Conservation (phyloP, 2,888 invertebrate species). For the Volucella zonaria region DNA sequence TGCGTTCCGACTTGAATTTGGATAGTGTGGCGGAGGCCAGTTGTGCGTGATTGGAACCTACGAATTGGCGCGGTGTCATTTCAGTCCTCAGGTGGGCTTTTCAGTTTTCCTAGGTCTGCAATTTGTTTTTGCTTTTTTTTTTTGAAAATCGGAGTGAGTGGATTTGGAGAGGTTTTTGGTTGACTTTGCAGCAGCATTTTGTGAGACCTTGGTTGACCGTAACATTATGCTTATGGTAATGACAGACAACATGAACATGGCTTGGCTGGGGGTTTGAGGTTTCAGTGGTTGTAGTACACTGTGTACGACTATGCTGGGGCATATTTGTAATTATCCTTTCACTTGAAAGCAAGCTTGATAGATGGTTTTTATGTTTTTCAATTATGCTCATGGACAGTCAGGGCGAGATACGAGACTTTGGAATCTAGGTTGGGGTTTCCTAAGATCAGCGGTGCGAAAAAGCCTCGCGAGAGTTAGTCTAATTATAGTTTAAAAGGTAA, state of each 20-base stretch:
- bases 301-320: constrained; percentile 39
- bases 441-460: no score
- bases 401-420: no score
- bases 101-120: constrained; percentile 34
- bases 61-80: constrained; percentile 38
- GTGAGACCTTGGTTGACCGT: constrained; percentile 68
- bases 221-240: constrained; percentile 74
- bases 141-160: constrained; percentile 30
- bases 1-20: not conserved
- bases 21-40: constrained; percentile 1
- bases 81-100: constrained; percentile 52
- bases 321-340: constrained; percentile 64
- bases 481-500: no score
- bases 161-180: constrained; percentile 30
- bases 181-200: constrained; percentile 37
- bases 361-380: constrained; percentile 20
- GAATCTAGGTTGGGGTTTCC: no score
- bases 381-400: constrained; percentile 1
- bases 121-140: constrained; percentile 23
- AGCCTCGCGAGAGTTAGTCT: no score
- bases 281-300: not conserved
- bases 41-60: constrained; percentile 47
- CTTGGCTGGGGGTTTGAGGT: constrained; percentile 18
- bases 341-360: constrained; percentile 63
- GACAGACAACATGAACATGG: constrained; percentile 70